Base-by-base conservation (phyloP, 2,113 vertebrate genomes). In the Dermatemys mawii region DNA sequence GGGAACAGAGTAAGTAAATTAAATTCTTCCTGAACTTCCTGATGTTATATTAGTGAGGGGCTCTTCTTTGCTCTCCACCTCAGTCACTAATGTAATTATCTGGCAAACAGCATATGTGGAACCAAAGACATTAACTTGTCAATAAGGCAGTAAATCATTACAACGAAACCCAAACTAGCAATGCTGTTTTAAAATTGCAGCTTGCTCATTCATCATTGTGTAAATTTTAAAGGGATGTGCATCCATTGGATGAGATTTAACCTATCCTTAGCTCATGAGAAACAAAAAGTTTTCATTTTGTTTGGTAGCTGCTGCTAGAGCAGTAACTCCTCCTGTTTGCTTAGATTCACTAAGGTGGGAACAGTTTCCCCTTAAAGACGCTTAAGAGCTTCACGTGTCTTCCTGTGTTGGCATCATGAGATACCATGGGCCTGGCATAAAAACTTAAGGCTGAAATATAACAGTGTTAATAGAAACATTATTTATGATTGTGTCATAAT, bases 401-500 rank as follows among this genome's bases (percentile, higher is more conserved):
- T 78, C 29, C 44, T 35, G 53, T 53, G 91, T 4, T 19, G 41
- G 87, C 21, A 27, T 76, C 85, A 70, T 11, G 32, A 16, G 24
- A 48, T 51, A 26, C 17, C 12, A 26, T 26, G 73, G 35, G 1
- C 0, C 41, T 93, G 92, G 32, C 22, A 32, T 0, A 27, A 16
- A 50, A 91, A 7, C n/a, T 54, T 54, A 3, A 14, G 55, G 41
- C 44, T 54, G 89, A 86, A 38, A 12, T 16, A 0, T 0, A 70
- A 81, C 48, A 87, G 60, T 50, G 84, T 76, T 46, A 76, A 76
- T 46, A 93, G 92, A 63, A 11, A 21, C 50, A 54, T 79, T 95
- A 76, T 27, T 44, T 70, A 81, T 32, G 63, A 38, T 38, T 11
- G 4, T 4, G 4, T 38, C 49, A 10, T 26, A 51, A 53, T 29